A percentile compares a stretch with the other conserved stretches of the same genome.
These are phyloP conservation scores for Pseudomyrmex gracilis DNA, from an alignment of 1,140 invertebrate species.

Conservation along the genomic window DNA sequence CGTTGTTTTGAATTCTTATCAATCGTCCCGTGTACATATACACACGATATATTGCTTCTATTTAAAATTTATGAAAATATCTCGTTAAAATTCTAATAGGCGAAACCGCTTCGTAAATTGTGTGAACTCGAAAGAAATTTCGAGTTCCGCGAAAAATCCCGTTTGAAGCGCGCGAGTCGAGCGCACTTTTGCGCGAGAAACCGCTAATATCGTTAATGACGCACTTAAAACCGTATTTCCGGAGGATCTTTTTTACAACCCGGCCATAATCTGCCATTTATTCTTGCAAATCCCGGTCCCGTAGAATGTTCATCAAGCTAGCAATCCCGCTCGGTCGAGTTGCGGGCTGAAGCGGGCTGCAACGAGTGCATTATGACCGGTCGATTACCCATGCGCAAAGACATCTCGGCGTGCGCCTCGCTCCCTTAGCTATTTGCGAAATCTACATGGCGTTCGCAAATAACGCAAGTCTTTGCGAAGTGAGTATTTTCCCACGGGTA, in stretches of 20 bases:
- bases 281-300: slow-evolving; percentile 52
- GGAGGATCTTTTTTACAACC: slow-evolving; percentile 47
- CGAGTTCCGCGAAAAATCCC: slow-evolving; percentile 20
- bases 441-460: slow-evolving; percentile 5
- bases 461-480: no score
- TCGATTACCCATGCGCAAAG: slow-evolving; percentile 42
- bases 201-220: slow-evolving; percentile 62
- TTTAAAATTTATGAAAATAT: slow-evolving; percentile 50
- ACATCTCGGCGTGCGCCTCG: slow-evolving; percentile 19
- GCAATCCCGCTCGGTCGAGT: slow-evolving; percentile 32
- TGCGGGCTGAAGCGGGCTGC: slow-evolving; percentile 3
- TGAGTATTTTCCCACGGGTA: no score
- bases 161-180: slow-evolving; percentile 1
- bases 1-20: no score
- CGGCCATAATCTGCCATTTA: slow-evolving; percentile 51
- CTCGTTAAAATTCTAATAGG: slow-evolving; percentile 36
- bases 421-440: slow-evolving; percentile 15
- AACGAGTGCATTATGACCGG: slow-evolving; percentile 58
- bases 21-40: no score
- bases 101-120: slow-evolving; percentile 41
- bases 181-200: slow-evolving; percentile 45
- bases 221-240: slow-evolving; percentile 56
- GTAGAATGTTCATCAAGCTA: slow-evolving; percentile 49
- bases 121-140: slow-evolving; percentile 28
- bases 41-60: not conserved